A percentile compares a stretch with the other conserved stretches of the same genome.
These are phyloP conservation scores for Vimba vimba DNA, from an alignment of 2,113 vertebrate species.

Conservation along the genomic window DNA sequence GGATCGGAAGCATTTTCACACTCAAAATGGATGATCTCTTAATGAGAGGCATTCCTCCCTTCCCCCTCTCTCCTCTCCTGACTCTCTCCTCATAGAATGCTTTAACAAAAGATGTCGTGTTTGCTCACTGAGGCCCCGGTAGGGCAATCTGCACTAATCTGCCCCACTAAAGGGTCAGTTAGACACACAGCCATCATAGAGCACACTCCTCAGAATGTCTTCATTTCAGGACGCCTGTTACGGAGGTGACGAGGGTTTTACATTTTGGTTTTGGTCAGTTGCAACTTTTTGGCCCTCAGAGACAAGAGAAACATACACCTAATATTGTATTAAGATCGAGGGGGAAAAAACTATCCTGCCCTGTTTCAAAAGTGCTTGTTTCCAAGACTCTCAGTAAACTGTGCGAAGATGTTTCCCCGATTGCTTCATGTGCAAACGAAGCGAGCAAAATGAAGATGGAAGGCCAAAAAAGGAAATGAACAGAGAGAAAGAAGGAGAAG, in stretches of 20 bases:
- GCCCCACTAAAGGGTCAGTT: slow-evolving; percentile 73
- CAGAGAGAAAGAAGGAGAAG: slow-evolving; percentile 47
- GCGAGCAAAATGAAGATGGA: background rate
- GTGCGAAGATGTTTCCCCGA: background rate
- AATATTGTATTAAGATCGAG: background rate
- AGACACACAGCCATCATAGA: slow-evolving; percentile 68
- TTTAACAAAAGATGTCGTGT: slow-evolving; percentile 78
- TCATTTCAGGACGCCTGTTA: slow-evolving; percentile 48
- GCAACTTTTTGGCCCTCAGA: background rate
- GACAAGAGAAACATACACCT: background rate
- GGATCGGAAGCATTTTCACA: slow-evolving; percentile 56
- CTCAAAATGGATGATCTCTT: slow-evolving; percentile 62
- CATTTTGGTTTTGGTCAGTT: background rate
- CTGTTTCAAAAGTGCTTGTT: background rate
- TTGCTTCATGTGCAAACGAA: background rate
- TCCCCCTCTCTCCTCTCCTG: slow-evolving; percentile 61
- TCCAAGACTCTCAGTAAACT: background rate
- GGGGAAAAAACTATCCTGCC: background rate
- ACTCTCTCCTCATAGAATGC: slow-evolving; percentile 61
- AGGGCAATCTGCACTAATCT: slow-evolving; percentile 77
- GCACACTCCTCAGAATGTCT: slow-evolving; percentile 54
- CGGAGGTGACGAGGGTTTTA: slow-evolving; percentile 5
- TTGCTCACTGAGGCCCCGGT: slow-evolving; percentile 75
- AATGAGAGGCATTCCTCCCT: slow-evolving; percentile 64
- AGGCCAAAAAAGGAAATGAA: background rate